phyloP scores from a whole-genome alignment of 2,113 vertebrate species.

The Corvus moneduloides region DNA sequence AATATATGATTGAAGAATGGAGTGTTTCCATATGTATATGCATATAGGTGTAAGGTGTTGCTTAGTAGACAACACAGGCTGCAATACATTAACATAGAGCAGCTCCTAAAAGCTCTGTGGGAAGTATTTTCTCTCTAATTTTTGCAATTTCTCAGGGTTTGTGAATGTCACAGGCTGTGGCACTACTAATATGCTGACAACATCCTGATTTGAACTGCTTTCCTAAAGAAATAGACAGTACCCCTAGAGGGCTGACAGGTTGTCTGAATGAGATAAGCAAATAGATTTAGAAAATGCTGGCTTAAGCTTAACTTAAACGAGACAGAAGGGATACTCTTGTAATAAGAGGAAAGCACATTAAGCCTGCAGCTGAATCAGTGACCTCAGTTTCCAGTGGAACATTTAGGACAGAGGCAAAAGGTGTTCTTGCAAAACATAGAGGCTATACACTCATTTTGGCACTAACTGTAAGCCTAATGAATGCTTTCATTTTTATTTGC shows the following conservation, averaged over 20 bases:
- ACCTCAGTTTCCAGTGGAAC: background rate
- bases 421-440: background rate
- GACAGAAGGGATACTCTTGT: background rate
- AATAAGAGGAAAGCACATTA: background rate
- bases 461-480: background rate
- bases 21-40: background rate
- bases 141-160: background rate
- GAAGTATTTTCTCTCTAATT: background rate
- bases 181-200: constrained; percentile 34
- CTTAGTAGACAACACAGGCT: background rate
- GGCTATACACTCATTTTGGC: background rate
- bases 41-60: background rate
- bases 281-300: constrained; percentile 61
- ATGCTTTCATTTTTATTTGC: background rate
- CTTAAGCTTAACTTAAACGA: constrained; percentile 13
- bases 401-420: background rate
- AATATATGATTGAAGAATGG: background rate
- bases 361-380: background rate
- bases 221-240: constrained; percentile 17
- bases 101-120: background rate
- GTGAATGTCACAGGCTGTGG: background rate
- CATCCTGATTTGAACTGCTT: constrained; percentile 41
- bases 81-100: background rate
- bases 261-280: constrained; percentile 62
- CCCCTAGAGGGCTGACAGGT: constrained; percentile 52